These are phyloP conservation scores for Gadopsis bispinosus DNA, from an alignment of 2,797 vertebrate species.

Conservation along the genomic window DNA sequence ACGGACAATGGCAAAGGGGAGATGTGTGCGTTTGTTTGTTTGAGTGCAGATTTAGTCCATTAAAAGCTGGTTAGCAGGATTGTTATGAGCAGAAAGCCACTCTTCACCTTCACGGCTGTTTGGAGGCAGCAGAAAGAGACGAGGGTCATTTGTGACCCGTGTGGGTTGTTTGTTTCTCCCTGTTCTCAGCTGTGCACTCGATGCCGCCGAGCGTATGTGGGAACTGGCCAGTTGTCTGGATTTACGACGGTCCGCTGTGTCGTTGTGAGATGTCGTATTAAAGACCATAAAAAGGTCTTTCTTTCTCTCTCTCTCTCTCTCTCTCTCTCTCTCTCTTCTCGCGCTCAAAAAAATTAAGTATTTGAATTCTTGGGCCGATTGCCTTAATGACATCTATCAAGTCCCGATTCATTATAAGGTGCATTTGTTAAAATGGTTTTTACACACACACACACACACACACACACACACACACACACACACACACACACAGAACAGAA, in stretches of 20 bases:
- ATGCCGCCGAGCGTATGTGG: conserved; percentile 45
- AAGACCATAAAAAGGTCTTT: conserved; percentile 10
- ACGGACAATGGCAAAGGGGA: not conserved
- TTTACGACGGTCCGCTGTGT: not conserved
- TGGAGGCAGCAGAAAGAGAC: conserved; percentile 28
- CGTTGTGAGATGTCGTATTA: conserved; percentile 24
- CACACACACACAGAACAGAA: conserved; percentile 41
- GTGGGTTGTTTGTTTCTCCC: conserved; percentile 51
- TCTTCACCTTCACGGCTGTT: conserved; percentile 15
- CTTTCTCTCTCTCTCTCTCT: not conserved
- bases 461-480: conserved; percentile 17
- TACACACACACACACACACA: conserved; percentile 9
- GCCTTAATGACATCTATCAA: conserved; percentile 52
- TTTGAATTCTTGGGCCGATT: conserved; percentile 26
- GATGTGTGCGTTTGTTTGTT: conserved; percentile 12
- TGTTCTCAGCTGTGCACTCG: conserved; percentile 10
- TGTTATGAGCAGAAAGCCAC: not conserved
- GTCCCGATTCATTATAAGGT: conserved; percentile 32
- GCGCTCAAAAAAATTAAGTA: conserved; percentile 11
- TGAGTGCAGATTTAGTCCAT: conserved; percentile 25
- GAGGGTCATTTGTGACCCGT: conserved; percentile 17
- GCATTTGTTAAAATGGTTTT: conserved; percentile 41
- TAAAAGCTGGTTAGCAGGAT: conserved; percentile 18
- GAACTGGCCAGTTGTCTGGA: conserved; percentile 24
- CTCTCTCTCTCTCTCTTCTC: not conserved